A percentile compares a stretch with the other conserved stretches of the same genome.
These are phyloP conservation scores for Luidia sarsii DNA, from an alignment of 53 echinoderm and acorn worm species.

Conservation along the genomic window DNA sequence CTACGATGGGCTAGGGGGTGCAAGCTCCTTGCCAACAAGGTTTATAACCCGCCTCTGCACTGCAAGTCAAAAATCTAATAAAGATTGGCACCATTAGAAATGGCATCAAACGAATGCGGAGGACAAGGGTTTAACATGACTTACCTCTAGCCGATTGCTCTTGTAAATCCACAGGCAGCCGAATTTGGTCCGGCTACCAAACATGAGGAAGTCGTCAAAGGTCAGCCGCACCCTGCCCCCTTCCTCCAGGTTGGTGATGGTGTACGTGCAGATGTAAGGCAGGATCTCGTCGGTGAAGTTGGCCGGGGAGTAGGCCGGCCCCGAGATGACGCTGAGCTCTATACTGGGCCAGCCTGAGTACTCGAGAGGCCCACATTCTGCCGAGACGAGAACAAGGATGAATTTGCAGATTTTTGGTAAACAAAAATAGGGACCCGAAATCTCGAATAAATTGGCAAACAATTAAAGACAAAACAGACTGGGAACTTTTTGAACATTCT, in stretches of 20 bases:
- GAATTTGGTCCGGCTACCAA: constrained; percentile 20
- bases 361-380: constrained; percentile 22
- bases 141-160: constrained; percentile 43
- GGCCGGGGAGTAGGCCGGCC: constrained; percentile 19
- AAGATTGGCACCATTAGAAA: not conserved
- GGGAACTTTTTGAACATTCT: too few species aligned
- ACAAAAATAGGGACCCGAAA: too few species aligned
- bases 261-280: constrained; percentile 54
- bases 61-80: too few species aligned
- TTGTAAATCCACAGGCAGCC: constrained; percentile 1
- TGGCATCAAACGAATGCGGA: not conserved
- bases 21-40: too few species aligned
- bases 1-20: too few species aligned
- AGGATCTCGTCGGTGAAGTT: constrained; percentile 28
- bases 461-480: too few species aligned
- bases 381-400: too few species aligned
- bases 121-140: not conserved
- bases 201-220: constrained; percentile 58
- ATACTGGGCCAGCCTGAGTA: constrained; percentile 36
- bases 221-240: constrained; percentile 33
- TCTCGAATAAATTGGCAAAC: too few species aligned
- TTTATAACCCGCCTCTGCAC: too few species aligned
- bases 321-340: constrained; percentile 2
- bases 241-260: constrained; percentile 29
- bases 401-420: too few species aligned